A percentile compares a stretch with the other conserved stretches of the same genome.
phyloP scores from a whole-genome alignment of 1,140 invertebrate genomes.

The Papilio helenus region DNA sequence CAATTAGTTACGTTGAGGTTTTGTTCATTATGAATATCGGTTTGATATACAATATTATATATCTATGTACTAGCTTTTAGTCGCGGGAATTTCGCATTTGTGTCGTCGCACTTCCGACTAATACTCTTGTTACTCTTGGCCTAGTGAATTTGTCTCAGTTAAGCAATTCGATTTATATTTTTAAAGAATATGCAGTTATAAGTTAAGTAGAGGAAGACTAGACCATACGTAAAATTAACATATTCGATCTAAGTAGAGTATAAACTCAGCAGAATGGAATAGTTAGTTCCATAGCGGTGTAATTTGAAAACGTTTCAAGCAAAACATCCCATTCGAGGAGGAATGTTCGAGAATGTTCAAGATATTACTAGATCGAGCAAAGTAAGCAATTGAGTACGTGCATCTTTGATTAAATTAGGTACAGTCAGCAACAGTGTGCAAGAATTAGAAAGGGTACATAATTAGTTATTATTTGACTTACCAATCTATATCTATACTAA shows the following conservation, averaged over 20 bases:
- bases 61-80: neutral
- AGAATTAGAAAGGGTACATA: neutral
- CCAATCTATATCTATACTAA: too few species aligned
- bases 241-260: neutral
- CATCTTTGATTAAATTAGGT: constrained; percentile 20
- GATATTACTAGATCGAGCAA: constrained; percentile 6
- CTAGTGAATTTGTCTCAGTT: too few species aligned
- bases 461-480: neutral
- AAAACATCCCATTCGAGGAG: constrained; percentile 13
- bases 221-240: too few species aligned
- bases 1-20: constrained; percentile 28
- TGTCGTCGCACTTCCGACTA: too few species aligned
- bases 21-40: constrained; percentile 16
- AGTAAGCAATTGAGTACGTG: constrained; percentile 6
- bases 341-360: neutral
- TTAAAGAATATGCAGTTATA: too few species aligned
- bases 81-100: too few species aligned
- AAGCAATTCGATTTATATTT: too few species aligned
- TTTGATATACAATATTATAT: neutral
- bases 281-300: constrained; percentile 23
- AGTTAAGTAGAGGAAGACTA: too few species aligned
- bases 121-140: too few species aligned
- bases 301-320: constrained; percentile 29
- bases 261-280: constrained; percentile 18
- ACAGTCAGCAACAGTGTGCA: neutral